Evolutionary conservation across 2,888 invertebrate genomes (phyloP), one percentile per base, ranked within the genome.

Genomic region (Lypha dubia): DNA sequence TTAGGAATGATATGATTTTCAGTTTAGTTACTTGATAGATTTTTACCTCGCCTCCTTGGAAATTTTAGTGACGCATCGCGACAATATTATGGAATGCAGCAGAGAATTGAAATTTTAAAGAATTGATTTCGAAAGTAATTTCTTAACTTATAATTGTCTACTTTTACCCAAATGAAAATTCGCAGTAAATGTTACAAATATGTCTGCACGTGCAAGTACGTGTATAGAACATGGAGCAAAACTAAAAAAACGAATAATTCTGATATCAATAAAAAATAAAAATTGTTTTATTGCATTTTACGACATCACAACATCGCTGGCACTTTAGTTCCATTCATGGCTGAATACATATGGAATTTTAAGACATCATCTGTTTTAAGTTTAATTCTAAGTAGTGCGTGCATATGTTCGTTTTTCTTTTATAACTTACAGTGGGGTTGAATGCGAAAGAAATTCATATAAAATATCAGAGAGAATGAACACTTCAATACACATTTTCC

Each of bases 361-460:
- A 63, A 71, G n/a, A 1, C 79, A 46, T 73, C 73, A 74, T 68
- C 51, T 67, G 74, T 44, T 56, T 56, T 28, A 13, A 49, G 44
- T 17, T 38, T 28, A 22, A 51, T 15, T 60, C 71, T 65, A 51
- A 8, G 3, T 20, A 49, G 17, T 49, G 9, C 13, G n/a, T n/a
- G n/a, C n/a, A n/a, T n/a, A n/a, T 46, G 15, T 46, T 17, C n/a
- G 7, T 44, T 3, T 6, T 28, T 17, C n/a, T 51, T 56, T 56
- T 56, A 56, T 24, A 60, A 58, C 32, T 11, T 17, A 58, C 58
- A 58, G 58, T 58, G 58, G 58, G 22, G 0, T 32, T 46, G 11
- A 15, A 28, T 17, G 35, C 17, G 9, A 17, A 35, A 20, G 3
- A n/a, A n/a, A 28, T 15, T 28, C 7, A 1, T 4, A 17, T n/a